phyloP scores from a whole-genome alignment of 1,140 invertebrate species.

The Caenorhabditis elegans region DNA sequence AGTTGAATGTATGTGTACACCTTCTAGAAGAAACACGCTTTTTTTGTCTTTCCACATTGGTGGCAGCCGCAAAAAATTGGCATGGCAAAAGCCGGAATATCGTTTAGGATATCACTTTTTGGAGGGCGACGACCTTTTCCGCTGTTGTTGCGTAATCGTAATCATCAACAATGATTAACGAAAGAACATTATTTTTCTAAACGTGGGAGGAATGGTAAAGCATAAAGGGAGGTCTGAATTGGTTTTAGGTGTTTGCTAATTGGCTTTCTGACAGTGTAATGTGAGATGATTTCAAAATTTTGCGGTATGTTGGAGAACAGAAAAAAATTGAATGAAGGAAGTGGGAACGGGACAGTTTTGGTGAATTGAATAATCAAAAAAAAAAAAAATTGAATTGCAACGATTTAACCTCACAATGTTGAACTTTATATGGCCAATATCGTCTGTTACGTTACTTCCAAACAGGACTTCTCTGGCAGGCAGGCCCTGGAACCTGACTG shows the following conservation, averaged over 20 bases:
- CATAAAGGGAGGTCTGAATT: neutral
- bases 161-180: neutral
- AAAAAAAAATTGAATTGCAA: too few species aligned
- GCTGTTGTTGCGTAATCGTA: neutral
- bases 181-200: neutral
- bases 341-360: too few species aligned
- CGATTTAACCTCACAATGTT: too few species aligned
- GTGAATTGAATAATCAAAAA: too few species aligned
- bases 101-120: constrained; percentile 19
- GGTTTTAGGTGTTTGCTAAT: neutral
- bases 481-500: too few species aligned
- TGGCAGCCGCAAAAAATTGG: neutral
- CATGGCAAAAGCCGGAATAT: constrained; percentile 6
- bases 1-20: neutral
- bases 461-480: too few species aligned
- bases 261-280: neutral
- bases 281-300: neutral
- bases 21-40: neutral
- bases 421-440: too few species aligned
- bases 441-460: too few species aligned
- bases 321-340: too few species aligned
- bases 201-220: too few species aligned
- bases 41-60: too few species aligned
- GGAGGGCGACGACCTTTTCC: neutral
- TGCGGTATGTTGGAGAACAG: neutral